Evolutionary conservation across 2,797 vertebrate genomes (phyloP), one percentile per base, ranked within the genome.

Genomic region (Sylvia borin): DNA sequence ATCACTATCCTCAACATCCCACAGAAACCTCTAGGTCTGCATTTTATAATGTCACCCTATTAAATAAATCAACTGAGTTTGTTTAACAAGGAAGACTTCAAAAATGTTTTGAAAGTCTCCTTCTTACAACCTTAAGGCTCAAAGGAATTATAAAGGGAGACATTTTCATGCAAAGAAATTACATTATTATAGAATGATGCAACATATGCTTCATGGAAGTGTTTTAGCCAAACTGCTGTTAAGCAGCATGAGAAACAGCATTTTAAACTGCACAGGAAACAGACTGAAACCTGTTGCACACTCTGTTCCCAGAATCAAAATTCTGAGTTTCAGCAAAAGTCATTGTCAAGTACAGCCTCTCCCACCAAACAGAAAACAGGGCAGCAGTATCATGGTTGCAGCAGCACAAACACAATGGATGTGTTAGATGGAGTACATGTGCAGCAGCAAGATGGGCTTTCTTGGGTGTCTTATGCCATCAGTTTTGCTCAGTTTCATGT

Each of bases 211-310:
- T 67, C 32, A 48, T 36, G 29, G 38, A 78, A 60, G 55, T 40
- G 79, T 27, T 70, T 92, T 71, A 89, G 89, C 83, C 75, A 94
- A 92, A 81, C n/a, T 91, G 64, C 95, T 92, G 65, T 48, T 48
- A 70, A 26, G 76, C 88, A 80, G 76, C 70, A 61, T 9, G 53
- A 79, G 55, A 20, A 82, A 43, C 25, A 91, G 54, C 77, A 88
- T 85, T 94, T 90, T 53, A 70, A 72, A 64, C 83, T 48, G 91
- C 4, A 17, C 53, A 92, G 48, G 67, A 72, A 96, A 67, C 66
- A 76, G 62, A 87, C 43, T 3, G 34, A 85, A 70, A 53, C 48
- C 36, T 65, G 81, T 61, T 16, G 2, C 26, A 57, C 31, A 34
- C 29, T 82, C 55, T 5, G 2, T 77, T 58, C 51, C 83, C 32